These are phyloP conservation scores for Scolopax mira DNA, from an alignment of 2,113 vertebrate species.

Conservation along the genomic window DNA sequence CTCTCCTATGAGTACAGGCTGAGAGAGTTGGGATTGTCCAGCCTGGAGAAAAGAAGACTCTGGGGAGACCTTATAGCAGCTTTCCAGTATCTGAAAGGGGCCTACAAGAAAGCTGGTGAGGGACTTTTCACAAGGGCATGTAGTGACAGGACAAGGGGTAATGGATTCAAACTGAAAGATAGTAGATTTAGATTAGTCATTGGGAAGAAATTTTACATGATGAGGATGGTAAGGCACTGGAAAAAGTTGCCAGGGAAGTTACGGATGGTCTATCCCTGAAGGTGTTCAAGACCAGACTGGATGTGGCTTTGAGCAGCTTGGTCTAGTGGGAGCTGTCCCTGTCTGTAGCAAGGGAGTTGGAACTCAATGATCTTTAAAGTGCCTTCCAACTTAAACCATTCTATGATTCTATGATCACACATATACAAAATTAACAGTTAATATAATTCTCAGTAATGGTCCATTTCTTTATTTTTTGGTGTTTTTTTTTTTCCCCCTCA, in stretches of 20 bases:
- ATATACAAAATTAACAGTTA: neutral
- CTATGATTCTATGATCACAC: neutral
- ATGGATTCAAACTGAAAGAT: neutral
- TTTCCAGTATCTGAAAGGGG: neutral
- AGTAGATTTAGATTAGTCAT: neutral
- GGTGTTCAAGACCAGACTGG: neutral
- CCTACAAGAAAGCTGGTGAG: neutral
- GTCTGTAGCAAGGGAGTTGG: neutral
- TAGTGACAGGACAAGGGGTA: neutral
- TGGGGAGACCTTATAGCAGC: neutral
- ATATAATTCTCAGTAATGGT: neutral
- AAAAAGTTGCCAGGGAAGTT: neutral
- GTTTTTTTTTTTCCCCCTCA: neutral
- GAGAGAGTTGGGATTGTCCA: neutral
- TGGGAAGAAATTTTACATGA: neutral
- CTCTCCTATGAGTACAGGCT: neutral
- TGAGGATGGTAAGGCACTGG: neutral
- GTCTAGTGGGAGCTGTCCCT: neutral
- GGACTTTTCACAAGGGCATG: neutral
- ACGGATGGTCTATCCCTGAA: neutral
- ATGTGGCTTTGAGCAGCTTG: neutral
- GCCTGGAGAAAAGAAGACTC: neutral
- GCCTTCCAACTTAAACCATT: neutral
- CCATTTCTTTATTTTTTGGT: neutral
- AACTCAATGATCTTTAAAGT: neutral